phyloP scores from a whole-genome alignment of 2,888 invertebrate species.

The Bellardia bayeri region DNA sequence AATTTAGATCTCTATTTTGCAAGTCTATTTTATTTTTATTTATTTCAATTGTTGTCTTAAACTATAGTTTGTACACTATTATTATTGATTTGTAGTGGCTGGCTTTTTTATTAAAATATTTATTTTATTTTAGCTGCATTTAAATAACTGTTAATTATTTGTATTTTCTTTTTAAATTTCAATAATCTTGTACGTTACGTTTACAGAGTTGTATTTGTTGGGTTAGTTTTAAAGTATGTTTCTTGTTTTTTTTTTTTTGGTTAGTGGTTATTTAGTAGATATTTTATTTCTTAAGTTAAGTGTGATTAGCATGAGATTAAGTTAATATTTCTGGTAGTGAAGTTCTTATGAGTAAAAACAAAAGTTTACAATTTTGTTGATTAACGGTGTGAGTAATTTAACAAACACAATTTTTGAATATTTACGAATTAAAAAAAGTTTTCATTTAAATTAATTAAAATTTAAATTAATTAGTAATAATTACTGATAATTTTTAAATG shows the following conservation, averaged over 20 bases:
- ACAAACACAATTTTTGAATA: too few species aligned
- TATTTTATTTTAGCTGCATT: slow-evolving; percentile 19
- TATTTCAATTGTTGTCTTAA: slow-evolving; percentile 28
- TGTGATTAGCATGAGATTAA: slow-evolving; percentile 9
- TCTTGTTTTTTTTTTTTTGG: not conserved
- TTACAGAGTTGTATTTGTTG: slow-evolving; percentile 79
- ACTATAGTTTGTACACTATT: slow-evolving; percentile 61
- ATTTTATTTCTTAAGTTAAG: not conserved
- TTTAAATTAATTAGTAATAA: too few species aligned
- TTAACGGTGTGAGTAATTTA: too few species aligned
- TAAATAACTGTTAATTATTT: not conserved
- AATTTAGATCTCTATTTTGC: too few species aligned
- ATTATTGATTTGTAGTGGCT: slow-evolving; percentile 40
- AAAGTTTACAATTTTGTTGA: too few species aligned
- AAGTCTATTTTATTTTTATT: not conserved
- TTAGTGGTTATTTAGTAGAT: not conserved
- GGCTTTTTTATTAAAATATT: slow-evolving; percentile 30
- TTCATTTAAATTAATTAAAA: too few species aligned
- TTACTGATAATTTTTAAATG: too few species aligned
- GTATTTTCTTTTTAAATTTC: slow-evolving; percentile 5
- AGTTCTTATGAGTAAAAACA: too few species aligned
- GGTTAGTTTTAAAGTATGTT: not conserved
- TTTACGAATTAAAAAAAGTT: too few species aligned
- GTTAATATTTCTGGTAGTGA: not conserved
- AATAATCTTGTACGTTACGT: slow-evolving; percentile 71